phyloP scores from a whole-genome alignment of 2,113 vertebrate species.

The Bubo blakistoni region DNA sequence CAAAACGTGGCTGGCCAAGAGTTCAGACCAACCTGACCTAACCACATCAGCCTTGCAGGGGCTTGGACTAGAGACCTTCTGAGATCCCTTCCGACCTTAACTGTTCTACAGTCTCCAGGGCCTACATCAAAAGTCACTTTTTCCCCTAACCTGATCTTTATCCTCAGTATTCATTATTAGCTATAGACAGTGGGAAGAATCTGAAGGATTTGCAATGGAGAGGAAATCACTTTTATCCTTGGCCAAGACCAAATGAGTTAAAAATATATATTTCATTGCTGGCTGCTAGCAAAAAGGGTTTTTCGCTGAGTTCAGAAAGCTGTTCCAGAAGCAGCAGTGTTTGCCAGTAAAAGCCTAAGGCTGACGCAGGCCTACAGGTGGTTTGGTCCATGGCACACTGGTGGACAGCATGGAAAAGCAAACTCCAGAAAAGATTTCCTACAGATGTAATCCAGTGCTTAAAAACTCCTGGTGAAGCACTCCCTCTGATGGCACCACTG shows the following conservation, averaged over 20 bases:
- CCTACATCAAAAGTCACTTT: neutral
- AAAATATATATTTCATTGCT: rapidly evolving
- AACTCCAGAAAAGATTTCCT: neutral
- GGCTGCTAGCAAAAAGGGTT: neutral
- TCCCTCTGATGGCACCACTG: slow-evolving; percentile 49
- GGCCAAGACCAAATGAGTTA: neutral
- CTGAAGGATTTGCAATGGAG: neutral
- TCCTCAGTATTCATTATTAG: neutral
- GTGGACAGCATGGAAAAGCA: neutral
- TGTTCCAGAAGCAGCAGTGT: neutral
- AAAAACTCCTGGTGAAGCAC: neutral
- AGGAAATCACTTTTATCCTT: neutral
- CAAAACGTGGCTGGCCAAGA: neutral
- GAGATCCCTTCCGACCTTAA: neutral
- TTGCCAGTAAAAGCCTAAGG: neutral
- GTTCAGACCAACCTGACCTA: neutral
- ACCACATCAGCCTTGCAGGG: neutral
- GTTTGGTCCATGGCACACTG: neutral
- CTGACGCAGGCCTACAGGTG: neutral
- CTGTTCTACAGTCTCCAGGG: neutral
- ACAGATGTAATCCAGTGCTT: neutral
- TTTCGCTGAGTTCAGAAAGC: neutral
- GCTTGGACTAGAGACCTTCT: neutral
- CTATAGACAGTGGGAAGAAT: neutral
- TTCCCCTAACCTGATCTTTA: neutral